These are phyloP conservation scores for Drosophila novamexicana DNA, from an alignment of 1,140 invertebrate genomes.

Conservation along the genomic window DNA sequence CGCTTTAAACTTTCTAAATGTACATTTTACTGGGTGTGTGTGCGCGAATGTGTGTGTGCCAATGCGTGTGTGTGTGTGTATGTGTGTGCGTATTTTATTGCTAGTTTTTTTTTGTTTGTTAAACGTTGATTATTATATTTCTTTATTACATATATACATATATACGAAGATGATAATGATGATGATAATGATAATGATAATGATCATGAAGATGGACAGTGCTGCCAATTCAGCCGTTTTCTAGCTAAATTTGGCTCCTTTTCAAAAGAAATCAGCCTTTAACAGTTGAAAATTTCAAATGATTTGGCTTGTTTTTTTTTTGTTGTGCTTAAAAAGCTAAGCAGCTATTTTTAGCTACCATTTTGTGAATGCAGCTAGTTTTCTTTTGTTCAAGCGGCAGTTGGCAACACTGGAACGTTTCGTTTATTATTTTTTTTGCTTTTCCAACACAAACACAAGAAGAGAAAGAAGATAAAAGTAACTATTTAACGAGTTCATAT, in stretches of 20 bases:
- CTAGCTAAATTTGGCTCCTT: too few species aligned
- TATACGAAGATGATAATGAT: slow-evolving; percentile 26
- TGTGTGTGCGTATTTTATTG: slow-evolving; percentile 36
- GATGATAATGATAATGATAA: neutral
- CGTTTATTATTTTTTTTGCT: slow-evolving; percentile 33
- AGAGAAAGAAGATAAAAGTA: slow-evolving; percentile 19
- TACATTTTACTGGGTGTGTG: slow-evolving; percentile 20
- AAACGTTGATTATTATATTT: slow-evolving; percentile 76
- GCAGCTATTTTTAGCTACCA: too few species aligned
- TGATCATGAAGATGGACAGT: neutral
- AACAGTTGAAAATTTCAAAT: too few species aligned
- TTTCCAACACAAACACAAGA: slow-evolving; percentile 33
- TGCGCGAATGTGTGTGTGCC: slow-evolving; percentile 6
- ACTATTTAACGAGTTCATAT: slow-evolving; percentile 43
- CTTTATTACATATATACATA: slow-evolving; percentile 48
- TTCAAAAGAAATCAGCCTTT: too few species aligned
- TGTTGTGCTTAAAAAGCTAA: too few species aligned
- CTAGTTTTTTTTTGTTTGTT: slow-evolving; percentile 68
- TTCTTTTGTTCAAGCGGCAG: too few species aligned
- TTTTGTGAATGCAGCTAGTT: too few species aligned
- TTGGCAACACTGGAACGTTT: neutral
- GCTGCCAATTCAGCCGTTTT: too few species aligned
- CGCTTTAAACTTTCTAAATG: slow-evolving; percentile 13
- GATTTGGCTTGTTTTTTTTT: too few species aligned
- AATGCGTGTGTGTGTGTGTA: neutral